Evolutionary conservation across 2,797 vertebrate genomes (phyloP).

Genomic region (Phrynocephalus guinanensis): DNA sequence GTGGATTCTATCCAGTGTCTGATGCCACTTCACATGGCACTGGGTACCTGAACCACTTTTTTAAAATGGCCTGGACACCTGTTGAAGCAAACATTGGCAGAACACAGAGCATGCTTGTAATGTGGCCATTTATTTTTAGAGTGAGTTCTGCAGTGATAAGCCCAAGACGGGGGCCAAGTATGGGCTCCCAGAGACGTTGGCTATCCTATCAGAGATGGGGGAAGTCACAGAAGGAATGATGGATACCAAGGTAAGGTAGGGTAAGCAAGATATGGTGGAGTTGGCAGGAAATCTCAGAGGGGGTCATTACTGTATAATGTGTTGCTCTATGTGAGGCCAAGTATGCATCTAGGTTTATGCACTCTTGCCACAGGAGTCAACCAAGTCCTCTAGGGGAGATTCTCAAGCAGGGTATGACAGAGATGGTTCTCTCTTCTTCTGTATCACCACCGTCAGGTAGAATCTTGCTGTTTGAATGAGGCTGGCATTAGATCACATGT

Average conservation of each 20-base stretch:
- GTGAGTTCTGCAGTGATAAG: slow-evolving; percentile 99
- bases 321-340: neutral
- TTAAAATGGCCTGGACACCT: neutral
- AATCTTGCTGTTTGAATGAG: neutral
- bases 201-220: slow-evolving; percentile 97
- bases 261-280: too few species aligned
- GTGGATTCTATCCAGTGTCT: neutral
- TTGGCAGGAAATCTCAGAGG: neutral
- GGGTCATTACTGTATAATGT: neutral
- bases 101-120: neutral
- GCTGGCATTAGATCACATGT: neutral
- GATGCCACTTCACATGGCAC: neutral
- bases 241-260: slow-evolving; percentile 90
- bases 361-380: neutral
- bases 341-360: neutral
- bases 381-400: neutral
- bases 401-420: neutral
- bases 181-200: slow-evolving; percentile 90
- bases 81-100: neutral
- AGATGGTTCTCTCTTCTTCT: neutral
- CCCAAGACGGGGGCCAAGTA: slow-evolving; percentile 97
- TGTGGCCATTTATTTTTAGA: slow-evolving; percentile 75
- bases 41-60: neutral
- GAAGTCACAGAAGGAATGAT: slow-evolving; percentile 98
- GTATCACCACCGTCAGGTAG: neutral